Base-by-base conservation (phyloP, 2,888 invertebrate genomes). In the Oxycera nigricornis region DNA sequence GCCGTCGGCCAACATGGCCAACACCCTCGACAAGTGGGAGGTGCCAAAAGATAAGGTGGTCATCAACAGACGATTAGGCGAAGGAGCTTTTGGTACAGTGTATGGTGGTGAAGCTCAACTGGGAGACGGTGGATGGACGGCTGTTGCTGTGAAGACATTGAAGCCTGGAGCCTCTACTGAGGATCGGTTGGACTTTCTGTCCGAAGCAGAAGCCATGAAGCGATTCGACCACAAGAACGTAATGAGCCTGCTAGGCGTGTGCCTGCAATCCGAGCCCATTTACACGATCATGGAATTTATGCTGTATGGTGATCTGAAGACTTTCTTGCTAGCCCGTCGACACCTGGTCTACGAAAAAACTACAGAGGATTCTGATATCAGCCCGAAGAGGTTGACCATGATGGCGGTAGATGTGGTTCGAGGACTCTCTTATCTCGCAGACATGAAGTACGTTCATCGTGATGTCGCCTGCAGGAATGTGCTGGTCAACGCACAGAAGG, bases 191-290 rank as follows among this genome's bases (percentile, higher is more conserved):
- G 96, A 97, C 83, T 97, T 97, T 81, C 87, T 97, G 46, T 92
- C 94, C 70, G 97, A 97, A 84, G 96, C 96, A 1, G 95, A 96
- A 83, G 92, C 95, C 24, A 97, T 97, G 96, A 96, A 96, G 82
- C 89, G 94, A 61, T 95, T 97, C 83, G 92, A 94, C 73, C 96
- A 97, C 83, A 91, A 91, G 80, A 96, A 97, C 83, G 92, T 97
- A 73, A 92, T 97, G 14, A 90, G 91, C 79, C 86, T 97, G 31
- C 85, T 96, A 22, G 96, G 93, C 0, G 95, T 97, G 11, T 94
- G 95, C 80, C 93, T 95, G 0, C 91, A 93, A 81, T 91, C 90
- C 57, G 95, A 95, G 80, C 96, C 96, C 0, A 92, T 96, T 57
- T 93, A 94, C 82, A 94, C 94, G 0, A 91, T 97, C 14, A 96